Evolutionary conservation across 92 coral and sea anemone genomes (phyloP), one percentile per base, ranked within the genome.

Genomic region (Palythoa grandiflora): DNA sequence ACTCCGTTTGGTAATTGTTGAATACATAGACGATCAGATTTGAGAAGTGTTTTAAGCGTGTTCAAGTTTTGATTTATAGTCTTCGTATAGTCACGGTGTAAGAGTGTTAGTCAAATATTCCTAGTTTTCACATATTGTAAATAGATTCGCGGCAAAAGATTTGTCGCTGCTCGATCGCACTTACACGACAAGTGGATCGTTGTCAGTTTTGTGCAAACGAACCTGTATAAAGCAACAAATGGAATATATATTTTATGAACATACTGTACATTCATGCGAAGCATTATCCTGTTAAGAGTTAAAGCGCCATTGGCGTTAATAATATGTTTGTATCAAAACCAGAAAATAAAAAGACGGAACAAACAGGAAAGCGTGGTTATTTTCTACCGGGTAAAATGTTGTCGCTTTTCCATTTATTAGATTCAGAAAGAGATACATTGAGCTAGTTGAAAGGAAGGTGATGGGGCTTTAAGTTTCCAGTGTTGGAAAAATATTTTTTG

Each of bases 191-290:
- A 81, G 86, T 68, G 44, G 66, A 16, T 3, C 57, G 39, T 40
- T 60, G 73, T 38, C 59, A 65, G 40, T 81, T 80, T 65, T 20
- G 9, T 16, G 37, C 44, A 70, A n/a, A 51, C 63, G 20, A 48
- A 81, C 86, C 75, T 81, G 86, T 81, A 81, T 40, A 81, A 65
- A 81, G 73, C 16, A 38, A 53, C 66, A 81, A 81, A 66, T 66
- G 61, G 91, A 91, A 87, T 91, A 91, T 91, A 91, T 91, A 91
- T 91, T 91, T 91, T 91, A 91, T 91, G 93, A 88, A 91, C 79
- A 83, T 36, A 63, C 90, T 66, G 86, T 80, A 88, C 86, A 87
- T 88, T 87, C 88, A 83, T 88, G 90, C 93, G 68, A 89, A 83
- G 93, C 78, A 86, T 81, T 81, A 68, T 81, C 21, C 74, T 81